These are phyloP conservation scores for Guaruba guarouba DNA, from an alignment of 2,113 vertebrate genomes.

Conservation along the genomic window DNA sequence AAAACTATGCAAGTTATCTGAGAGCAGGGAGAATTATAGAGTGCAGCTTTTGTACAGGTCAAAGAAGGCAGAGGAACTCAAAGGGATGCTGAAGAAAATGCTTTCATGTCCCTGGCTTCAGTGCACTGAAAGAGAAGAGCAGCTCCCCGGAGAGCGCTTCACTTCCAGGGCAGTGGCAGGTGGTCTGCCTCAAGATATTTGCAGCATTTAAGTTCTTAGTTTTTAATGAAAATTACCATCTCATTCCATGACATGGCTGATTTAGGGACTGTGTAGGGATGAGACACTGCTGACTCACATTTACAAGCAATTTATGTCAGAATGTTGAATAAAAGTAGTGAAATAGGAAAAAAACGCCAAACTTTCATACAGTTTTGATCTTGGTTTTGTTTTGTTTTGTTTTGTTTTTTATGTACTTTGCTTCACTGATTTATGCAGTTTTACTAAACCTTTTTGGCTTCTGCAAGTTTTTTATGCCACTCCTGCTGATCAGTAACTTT, in stretches of 20 bases:
- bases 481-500: background rate
- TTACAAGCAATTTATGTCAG: background rate
- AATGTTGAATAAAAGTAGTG: background rate
- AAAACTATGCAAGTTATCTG: conserved; percentile 21
- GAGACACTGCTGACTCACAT: background rate
- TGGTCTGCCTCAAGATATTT: background rate
- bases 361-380: background rate
- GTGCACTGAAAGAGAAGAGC: background rate
- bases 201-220: background rate
- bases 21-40: background rate
- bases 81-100: conserved; percentile 6
- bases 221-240: background rate
- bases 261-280: background rate
- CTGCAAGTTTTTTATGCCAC: background rate
- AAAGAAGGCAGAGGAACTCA: background rate
- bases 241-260: background rate
- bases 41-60: background rate
- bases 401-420: background rate
- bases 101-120: background rate
- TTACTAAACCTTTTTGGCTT: background rate
- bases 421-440: background rate
- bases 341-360: background rate
- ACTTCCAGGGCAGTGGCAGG: background rate
- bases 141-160: background rate
- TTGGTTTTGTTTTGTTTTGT: background rate